Evolutionary conservation across 92 coral and sea anemone genomes (phyloP).

Genomic region (Zoanthus solanderi): DNA sequence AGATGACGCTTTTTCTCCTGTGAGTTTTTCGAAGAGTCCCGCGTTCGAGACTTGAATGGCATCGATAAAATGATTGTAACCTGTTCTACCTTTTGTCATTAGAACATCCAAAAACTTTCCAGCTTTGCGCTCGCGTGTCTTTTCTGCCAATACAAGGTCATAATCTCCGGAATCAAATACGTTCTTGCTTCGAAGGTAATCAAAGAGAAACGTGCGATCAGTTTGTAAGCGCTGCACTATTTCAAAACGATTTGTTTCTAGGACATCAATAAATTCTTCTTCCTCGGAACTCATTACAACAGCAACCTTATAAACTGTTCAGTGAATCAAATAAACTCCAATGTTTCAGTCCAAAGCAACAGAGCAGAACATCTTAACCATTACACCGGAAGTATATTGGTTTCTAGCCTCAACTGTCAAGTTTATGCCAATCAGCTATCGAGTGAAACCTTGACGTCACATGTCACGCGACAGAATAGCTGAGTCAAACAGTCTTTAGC

Average conservation of each 20-base stretch:
- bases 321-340: not conserved
- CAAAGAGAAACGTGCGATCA: constrained; percentile 74
- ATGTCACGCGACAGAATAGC: not conserved
- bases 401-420: not conserved
- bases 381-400: constrained; percentile 5
- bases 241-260: constrained; percentile 71
- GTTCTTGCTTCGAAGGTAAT: constrained; percentile 77
- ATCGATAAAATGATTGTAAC: constrained; percentile 64
- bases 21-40: constrained; percentile 67
- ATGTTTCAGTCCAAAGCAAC: not conserved
- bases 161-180: constrained; percentile 74
- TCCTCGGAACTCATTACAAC: constrained; percentile 36
- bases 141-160: constrained; percentile 72
- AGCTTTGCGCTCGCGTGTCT: constrained; percentile 69
- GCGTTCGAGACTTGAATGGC: constrained; percentile 78
- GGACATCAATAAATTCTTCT: constrained; percentile 42
- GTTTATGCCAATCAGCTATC: not conserved
- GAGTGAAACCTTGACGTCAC: not conserved
- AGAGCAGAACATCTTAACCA: too few relatives aligned
- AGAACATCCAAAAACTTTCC: constrained; percentile 77
- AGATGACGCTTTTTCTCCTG: constrained; percentile 65
- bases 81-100: constrained; percentile 69
- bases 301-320: not conserved
- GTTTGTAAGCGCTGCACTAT: constrained; percentile 74
- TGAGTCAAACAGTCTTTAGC: too few relatives aligned